A percentile compares a stretch with the other conserved stretches of the same genome.
These are phyloP conservation scores for Oryzias celebensis DNA, from an alignment of 2,113 vertebrate genomes.

Conservation along the genomic window DNA sequence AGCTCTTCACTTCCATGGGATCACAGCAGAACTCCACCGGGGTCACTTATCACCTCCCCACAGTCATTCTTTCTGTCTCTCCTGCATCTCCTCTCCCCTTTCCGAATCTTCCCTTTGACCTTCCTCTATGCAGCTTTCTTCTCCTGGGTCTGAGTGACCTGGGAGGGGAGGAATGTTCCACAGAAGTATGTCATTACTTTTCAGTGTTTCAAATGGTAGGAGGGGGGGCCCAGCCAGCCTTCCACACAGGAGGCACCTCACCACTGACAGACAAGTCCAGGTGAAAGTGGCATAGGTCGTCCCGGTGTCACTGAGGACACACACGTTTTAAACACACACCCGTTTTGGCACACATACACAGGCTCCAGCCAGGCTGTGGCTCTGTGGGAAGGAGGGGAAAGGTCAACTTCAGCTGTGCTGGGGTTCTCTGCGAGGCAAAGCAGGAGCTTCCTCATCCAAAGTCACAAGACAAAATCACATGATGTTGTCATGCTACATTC, in stretches of 20 bases:
- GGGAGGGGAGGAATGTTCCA: constrained; percentile 51
- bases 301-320: constrained; percentile 51
- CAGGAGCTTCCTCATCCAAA: constrained; percentile 18
- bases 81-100: constrained; percentile 10
- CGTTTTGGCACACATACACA: constrained; percentile 30
- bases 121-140: constrained; percentile 20
- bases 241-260: constrained; percentile 37
- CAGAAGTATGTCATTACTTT: constrained; percentile 50
- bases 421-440: constrained; percentile 49
- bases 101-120: constrained; percentile 17
- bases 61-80: neutral
- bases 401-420: constrained; percentile 59
- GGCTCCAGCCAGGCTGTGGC: constrained; percentile 62
- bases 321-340: constrained; percentile 26
- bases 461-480: constrained; percentile 14
- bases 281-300: constrained; percentile 66
- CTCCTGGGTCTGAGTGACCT: constrained; percentile 57
- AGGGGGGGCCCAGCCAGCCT: constrained; percentile 15
- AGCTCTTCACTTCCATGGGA: constrained; percentile 30
- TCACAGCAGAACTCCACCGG: constrained; percentile 39
- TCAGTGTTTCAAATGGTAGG: constrained; percentile 34
- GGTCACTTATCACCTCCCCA: constrained; percentile 27
- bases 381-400: constrained; percentile 53
- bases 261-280: constrained; percentile 73
- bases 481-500: constrained; percentile 2